Conservation (phyloP, 2,797 vertebrate genomes). For the Jordanella pulchra region DNA sequence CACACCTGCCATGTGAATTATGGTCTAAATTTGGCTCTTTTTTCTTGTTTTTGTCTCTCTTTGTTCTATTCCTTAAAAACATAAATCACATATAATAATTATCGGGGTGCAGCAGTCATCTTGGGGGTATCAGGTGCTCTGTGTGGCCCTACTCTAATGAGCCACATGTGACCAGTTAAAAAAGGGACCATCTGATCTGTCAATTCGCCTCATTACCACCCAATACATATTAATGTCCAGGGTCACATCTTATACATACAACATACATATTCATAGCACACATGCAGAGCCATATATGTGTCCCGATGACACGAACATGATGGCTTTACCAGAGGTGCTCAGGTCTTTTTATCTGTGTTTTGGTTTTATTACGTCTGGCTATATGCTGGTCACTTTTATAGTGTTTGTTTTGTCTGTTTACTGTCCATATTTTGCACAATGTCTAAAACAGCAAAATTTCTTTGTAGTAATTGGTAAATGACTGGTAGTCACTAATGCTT, state of each 20-base stretch:
- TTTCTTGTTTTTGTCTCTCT: constrained; percentile 12
- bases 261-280: constrained; percentile 78
- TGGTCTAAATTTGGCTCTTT: constrained; percentile 18
- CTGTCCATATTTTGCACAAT: not conserved
- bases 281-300: constrained; percentile 70
- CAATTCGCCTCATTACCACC: constrained; percentile 77
- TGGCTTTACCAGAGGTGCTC: constrained; percentile 47
- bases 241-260: constrained; percentile 78
- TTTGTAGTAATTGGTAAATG: not conserved
- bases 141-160: constrained; percentile 69
- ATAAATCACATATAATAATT: constrained; percentile 56
- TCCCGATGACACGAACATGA: constrained; percentile 58
- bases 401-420: not conserved
- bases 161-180: constrained; percentile 81
- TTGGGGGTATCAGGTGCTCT: constrained; percentile 74
- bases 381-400: constrained; percentile 13
- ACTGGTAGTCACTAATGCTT: not conserved
- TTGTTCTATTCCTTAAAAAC: constrained; percentile 11
- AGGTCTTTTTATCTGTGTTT: constrained; percentile 36
- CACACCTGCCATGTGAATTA: constrained; percentile 10
- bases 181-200: constrained; percentile 77
- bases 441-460: not conserved
- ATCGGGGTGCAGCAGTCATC: constrained; percentile 53
- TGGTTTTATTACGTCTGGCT: constrained; percentile 40
- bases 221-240: constrained; percentile 82